phyloP scores from a whole-genome alignment of 2,113 vertebrate species.

The Pipa parva region DNA sequence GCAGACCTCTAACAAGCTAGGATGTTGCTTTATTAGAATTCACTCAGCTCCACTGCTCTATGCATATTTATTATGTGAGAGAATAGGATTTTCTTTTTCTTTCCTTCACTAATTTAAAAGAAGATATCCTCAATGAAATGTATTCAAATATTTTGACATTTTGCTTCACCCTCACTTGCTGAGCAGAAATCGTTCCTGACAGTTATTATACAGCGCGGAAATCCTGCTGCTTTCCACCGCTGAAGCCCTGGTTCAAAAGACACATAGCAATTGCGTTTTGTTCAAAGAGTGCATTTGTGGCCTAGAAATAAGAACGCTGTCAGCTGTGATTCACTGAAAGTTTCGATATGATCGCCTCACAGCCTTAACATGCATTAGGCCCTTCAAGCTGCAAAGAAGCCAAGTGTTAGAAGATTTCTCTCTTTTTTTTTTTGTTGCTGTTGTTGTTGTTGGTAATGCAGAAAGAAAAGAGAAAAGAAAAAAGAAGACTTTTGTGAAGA shows the following conservation, averaged over 20 bases:
- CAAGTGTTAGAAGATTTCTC: slow-evolving; percentile 15
- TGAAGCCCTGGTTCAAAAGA: slow-evolving; percentile 80
- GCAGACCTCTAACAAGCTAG: slow-evolving; percentile 64
- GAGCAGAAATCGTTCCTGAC: slow-evolving; percentile 99
- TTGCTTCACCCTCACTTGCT: slow-evolving; percentile 96
- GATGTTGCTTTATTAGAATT: slow-evolving; percentile 72
- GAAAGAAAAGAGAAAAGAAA: too few relatives aligned
- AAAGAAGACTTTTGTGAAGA: slow-evolving; percentile 3
- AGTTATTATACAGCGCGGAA: slow-evolving; percentile 86
- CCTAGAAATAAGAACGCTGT: slow-evolving; percentile 61
- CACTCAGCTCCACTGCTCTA: slow-evolving; percentile 60
- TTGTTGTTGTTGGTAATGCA: background rate
- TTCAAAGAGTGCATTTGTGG: slow-evolving; percentile 73
- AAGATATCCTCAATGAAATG: slow-evolving; percentile 91
- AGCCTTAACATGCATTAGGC: slow-evolving; percentile 36
- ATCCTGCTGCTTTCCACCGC: slow-evolving; percentile 75
- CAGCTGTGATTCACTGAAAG: slow-evolving; percentile 38
- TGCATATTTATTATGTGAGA: slow-evolving; percentile 77
- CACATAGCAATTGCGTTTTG: slow-evolving; percentile 73
- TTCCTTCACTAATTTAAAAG: slow-evolving; percentile 81
- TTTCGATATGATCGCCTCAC: slow-evolving; percentile 36
- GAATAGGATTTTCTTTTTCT: slow-evolving; percentile 74
- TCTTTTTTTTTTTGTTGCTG: background rate
- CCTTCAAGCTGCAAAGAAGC: slow-evolving; percentile 28
- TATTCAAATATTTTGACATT: slow-evolving; percentile 99